phyloP scores from a whole-genome alignment of 35 echinoderm and acorn worm species.

The Anneissia japonica region DNA sequence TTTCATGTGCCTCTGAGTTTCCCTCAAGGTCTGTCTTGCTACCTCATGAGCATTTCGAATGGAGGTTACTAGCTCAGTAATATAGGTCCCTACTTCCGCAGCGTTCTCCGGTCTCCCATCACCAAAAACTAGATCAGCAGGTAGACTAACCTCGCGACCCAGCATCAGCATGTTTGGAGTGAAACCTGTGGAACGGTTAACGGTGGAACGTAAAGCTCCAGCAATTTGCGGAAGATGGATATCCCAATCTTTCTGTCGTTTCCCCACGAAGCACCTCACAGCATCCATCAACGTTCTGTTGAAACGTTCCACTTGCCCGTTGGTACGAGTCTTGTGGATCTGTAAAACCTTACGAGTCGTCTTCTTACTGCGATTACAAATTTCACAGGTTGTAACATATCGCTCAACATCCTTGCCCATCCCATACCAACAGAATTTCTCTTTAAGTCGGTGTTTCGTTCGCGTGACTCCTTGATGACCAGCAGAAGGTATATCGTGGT shows the following conservation, averaged over 20 bases:
- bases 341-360: background rate
- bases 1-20: slow-evolving; percentile 21
- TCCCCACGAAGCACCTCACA: slow-evolving; percentile 16
- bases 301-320: slow-evolving; percentile 22
- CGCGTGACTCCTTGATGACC: slow-evolving; percentile 1
- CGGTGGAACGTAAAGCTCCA: background rate
- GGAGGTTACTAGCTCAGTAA: background rate
- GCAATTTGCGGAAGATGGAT: background rate
- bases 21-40: background rate
- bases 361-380: background rate
- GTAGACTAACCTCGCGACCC: slow-evolving; percentile 4
- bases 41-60: background rate
- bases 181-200: background rate
- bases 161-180: slow-evolving; percentile 23
- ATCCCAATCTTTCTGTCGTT: slow-evolving; percentile 23
- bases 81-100: background rate
- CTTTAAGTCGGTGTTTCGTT: background rate
- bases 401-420: background rate
- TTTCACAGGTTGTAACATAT: background rate
- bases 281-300: slow-evolving; percentile 28
- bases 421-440: slow-evolving; percentile 34
- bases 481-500: background rate
- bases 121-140: slow-evolving; percentile 5
- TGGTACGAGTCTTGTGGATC: slow-evolving; percentile 12
- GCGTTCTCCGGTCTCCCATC: background rate